Conservation (phyloP, 1,140 invertebrate species). For the Oreohelix idahoensis region DNA sequence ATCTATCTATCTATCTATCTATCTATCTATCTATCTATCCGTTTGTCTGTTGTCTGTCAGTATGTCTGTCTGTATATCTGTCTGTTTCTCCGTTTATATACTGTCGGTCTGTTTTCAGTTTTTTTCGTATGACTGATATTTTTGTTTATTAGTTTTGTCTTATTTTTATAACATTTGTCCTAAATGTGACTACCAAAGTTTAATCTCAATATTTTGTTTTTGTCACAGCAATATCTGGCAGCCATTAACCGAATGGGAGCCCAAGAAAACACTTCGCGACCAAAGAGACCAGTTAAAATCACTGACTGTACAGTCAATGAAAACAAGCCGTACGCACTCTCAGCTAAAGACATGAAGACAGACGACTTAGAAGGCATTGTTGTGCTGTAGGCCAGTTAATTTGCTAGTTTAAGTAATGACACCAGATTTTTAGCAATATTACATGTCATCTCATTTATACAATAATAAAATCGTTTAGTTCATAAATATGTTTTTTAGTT, state of each 20-base stretch:
- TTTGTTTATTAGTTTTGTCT: too few species aligned
- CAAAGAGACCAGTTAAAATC: slow-evolving; percentile 58
- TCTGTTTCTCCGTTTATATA: too few species aligned
- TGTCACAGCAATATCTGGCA: slow-evolving; percentile 51
- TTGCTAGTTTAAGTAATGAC: not conserved
- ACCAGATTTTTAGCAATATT: not conserved
- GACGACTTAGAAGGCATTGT: slow-evolving; percentile 38
- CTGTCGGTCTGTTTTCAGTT: too few species aligned
- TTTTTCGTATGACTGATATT: too few species aligned
- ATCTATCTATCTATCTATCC: too few species aligned
- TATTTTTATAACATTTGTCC: too few species aligned
- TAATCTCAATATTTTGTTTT: too few species aligned
- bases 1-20: too few species aligned
- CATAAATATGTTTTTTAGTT: too few species aligned
- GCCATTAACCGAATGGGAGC: slow-evolving; percentile 58
- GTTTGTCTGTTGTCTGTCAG: too few species aligned
- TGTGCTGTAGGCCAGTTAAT: not conserved
- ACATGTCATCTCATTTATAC: not conserved
- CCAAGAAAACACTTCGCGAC: slow-evolving; percentile 41
- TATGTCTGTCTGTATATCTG: too few species aligned
- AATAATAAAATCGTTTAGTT: not conserved
- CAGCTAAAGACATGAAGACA: slow-evolving; percentile 33
- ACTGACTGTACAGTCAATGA: slow-evolving; percentile 52
- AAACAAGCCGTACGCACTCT: slow-evolving; percentile 59
- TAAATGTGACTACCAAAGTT: too few species aligned